Evolutionary conservation across 2,113 vertebrate genomes (phyloP), one percentile per base, ranked within the genome.

Genomic region (Istiophorus platypterus): DNA sequence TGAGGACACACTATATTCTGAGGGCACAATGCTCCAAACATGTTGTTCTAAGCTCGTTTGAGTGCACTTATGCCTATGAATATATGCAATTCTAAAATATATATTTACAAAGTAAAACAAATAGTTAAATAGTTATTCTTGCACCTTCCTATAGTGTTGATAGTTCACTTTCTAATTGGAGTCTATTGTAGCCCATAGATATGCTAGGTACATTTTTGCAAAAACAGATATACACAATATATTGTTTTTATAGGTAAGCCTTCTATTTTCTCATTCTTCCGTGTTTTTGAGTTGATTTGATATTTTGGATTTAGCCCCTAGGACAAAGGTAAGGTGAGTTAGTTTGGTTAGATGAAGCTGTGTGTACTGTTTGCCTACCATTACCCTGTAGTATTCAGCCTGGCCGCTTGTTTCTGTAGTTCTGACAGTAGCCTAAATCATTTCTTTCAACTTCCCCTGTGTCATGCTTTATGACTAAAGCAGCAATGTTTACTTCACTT

Each of bases 11-110:
- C 26, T 72, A n/a, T 24, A 52, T 59, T 58, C 22, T 18, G 13
- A 62, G 29, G 49, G n/a, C 39, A 37, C 13, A 52, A 39, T 17
- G 26, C n/a, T 73, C 20, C 27, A 68, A 77, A 80, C 64, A 68
- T 54, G 72, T 51, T 69, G 63, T 39, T 71, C 24, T 27, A 31
- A 68, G 68, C 27, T 57, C 12, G 14, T 47, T 22, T 18, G 22
- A 42, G 39, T 56, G 34, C 15, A 17, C 45, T 57, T 52, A 15
- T 29, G 9, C 26, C 49, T 24, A 2, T 6, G 14, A 20, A 11
- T 24, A 26, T 13, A 26, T 39, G 18, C 14, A 20, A 14, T n/a
- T 37, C 26, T 37, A 5, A 73, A 69, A 24, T 10, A 7, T 62
- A 34, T 8, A 3, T 69, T 75, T 34, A 54, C 24, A 34, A 54